Evolutionary conservation across 2,797 vertebrate species (phyloP).

Genomic region (Lithobates sylvaticus): DNA sequence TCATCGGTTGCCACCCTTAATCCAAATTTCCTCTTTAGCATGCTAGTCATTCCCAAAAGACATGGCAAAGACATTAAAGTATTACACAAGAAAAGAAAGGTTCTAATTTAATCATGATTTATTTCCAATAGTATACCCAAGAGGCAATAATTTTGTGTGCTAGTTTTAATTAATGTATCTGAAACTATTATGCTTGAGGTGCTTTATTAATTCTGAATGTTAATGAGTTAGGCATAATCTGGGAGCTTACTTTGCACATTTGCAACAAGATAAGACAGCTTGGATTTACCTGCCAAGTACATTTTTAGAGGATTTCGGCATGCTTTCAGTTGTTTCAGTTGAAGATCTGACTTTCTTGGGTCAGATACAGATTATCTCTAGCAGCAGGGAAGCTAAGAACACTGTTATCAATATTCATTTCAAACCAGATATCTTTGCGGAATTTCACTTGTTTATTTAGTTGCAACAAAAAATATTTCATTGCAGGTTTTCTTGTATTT

Average conservation of each 20-base stretch:
- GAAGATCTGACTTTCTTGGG: no score
- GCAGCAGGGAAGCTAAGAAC: neutral
- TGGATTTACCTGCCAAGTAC: slow-evolving; percentile 21
- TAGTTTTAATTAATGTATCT: neutral
- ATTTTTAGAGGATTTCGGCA: neutral
- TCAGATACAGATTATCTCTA: no score
- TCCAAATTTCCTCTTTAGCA: no score
- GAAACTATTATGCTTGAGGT: neutral
- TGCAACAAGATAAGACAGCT: slow-evolving; percentile 22
- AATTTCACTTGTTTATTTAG: neutral
- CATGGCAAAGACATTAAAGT: no score
- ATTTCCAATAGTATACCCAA: neutral
- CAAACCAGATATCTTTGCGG: neutral
- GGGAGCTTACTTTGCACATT: slow-evolving; percentile 2
- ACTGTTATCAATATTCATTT: neutral
- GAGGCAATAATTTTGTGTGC: neutral
- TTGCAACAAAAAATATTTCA: no score
- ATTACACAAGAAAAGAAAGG: no score
- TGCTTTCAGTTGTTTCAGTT: no score
- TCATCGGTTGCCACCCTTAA: no score
- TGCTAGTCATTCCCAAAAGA: no score
- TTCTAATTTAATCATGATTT: no score
- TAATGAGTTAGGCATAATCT: slow-evolving; percentile 2
- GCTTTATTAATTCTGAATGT: neutral
- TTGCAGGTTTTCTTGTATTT: no score